A percentile compares a stretch with the other conserved stretches of the same genome.
Evolutionary conservation across 2,113 vertebrate species (phyloP).

Genomic region (Campylomormyrus numenius): DNA sequence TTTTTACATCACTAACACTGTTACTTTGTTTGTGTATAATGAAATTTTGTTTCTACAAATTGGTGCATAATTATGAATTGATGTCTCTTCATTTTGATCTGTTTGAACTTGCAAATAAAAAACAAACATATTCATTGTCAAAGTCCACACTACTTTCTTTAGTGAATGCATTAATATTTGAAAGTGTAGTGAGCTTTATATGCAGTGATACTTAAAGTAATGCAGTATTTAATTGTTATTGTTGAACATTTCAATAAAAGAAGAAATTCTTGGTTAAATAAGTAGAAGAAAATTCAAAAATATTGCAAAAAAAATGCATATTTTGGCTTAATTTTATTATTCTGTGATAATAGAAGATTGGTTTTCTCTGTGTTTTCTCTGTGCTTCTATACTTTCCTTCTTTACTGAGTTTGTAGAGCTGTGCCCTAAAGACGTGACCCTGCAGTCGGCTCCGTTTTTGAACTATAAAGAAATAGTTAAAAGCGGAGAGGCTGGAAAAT

Average conservation of each 20-base stretch:
- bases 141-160: neutral
- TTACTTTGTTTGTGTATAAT: neutral
- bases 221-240: neutral
- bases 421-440: neutral
- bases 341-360: neutral
- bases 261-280: neutral
- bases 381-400: neutral
- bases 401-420: neutral
- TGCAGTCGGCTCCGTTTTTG: neutral
- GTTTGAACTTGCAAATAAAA: neutral
- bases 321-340: neutral
- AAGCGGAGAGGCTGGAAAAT: conserved; percentile 33
- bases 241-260: neutral
- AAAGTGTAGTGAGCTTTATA: neutral
- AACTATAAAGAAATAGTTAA: conserved; percentile 14
- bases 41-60: neutral
- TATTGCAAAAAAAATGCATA: neutral
- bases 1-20: neutral
- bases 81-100: conserved; percentile 3
- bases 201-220: neutral
- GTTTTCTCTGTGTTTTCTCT: neutral
- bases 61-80: neutral
- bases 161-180: neutral
- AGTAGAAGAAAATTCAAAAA: neutral
- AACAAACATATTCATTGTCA: neutral